phyloP scores from a whole-genome alignment of 2,797 vertebrate species.

The Phalanger gymnotis region DNA sequence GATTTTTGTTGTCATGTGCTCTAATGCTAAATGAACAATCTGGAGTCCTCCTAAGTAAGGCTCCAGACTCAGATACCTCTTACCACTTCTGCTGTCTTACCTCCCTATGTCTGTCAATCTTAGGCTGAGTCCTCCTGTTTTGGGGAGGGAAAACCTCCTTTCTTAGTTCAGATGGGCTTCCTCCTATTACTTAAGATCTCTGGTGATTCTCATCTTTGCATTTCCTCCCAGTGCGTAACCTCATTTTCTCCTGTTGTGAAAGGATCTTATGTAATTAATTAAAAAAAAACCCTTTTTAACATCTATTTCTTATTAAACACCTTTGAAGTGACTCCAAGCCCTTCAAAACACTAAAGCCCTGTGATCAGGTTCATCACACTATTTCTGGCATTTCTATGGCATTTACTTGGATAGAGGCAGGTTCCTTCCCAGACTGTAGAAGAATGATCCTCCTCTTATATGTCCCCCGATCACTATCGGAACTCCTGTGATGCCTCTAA shows the following conservation, averaged over 20 bases:
- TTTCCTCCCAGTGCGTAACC: neutral
- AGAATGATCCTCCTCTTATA: neutral
- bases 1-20: conserved; percentile 9
- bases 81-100: neutral
- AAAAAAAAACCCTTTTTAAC: neutral
- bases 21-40: rapidly evolving
- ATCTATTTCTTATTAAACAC: neutral
- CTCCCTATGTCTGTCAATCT: neutral
- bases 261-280: neutral
- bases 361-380: neutral
- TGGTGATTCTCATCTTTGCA: neutral
- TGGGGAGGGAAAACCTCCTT: neutral
- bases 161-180: neutral
- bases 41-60: neutral
- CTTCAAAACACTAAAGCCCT: neutral
- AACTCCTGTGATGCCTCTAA: neutral
- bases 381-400: neutral
- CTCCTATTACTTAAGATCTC: neutral
- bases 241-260: neutral
- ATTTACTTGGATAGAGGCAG: neutral
- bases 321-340: neutral
- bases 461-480: neutral
- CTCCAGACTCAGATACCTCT: neutral
- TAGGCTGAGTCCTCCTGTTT: neutral
- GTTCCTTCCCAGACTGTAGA: neutral